Conservation (phyloP, 2,888 invertebrate genomes). For the Drosophila suboccidentalis region DNA sequence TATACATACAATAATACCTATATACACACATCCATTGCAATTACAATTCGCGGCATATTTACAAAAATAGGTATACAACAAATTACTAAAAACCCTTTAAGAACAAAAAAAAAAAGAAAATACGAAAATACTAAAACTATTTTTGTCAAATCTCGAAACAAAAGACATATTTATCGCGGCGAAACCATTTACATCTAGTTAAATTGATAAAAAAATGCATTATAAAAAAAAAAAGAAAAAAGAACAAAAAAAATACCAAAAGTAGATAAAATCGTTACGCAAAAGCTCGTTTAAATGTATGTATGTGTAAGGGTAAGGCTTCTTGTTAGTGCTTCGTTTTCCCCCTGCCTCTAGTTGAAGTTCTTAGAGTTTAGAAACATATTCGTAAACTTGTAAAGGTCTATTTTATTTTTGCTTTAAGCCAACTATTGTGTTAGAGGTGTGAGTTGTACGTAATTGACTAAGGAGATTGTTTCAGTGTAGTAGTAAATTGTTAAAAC, state of each 20-base stretch:
- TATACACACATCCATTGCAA: slow-evolving; percentile 51
- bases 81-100: slow-evolving; percentile 6
- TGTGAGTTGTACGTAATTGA: slow-evolving; percentile 51
- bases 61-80: slow-evolving; percentile 25
- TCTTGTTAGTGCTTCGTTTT: slow-evolving; percentile 58
- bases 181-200: slow-evolving; percentile 34
- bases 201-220: slow-evolving; percentile 37
- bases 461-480: slow-evolving; percentile 48
- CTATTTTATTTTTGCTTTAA: slow-evolving; percentile 29
- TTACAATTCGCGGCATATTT: slow-evolving; percentile 66
- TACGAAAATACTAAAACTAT: slow-evolving; percentile 29
- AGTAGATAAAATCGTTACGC: slow-evolving; percentile 70
- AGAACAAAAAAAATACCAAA: slow-evolving; percentile 35
- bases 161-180: slow-evolving; percentile 38
- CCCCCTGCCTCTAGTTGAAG: slow-evolving; percentile 19
- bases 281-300: slow-evolving; percentile 69
- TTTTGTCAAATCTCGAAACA: slow-evolving; percentile 48
- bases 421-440: slow-evolving; percentile 28
- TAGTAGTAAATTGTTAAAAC: slow-evolving; percentile 49
- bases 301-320: slow-evolving; percentile 56
- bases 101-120: slow-evolving; percentile 2
- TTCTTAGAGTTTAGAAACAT: slow-evolving; percentile 20
- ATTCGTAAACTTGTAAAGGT: neutral
- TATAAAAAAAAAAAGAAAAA: slow-evolving; percentile 16
- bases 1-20: slow-evolving; percentile 52